A percentile compares a stretch with the other conserved stretches of the same genome.
Conservation (phyloP, 2,113 vertebrate species). For the Ptilorrhoa leucosticta region DNA sequence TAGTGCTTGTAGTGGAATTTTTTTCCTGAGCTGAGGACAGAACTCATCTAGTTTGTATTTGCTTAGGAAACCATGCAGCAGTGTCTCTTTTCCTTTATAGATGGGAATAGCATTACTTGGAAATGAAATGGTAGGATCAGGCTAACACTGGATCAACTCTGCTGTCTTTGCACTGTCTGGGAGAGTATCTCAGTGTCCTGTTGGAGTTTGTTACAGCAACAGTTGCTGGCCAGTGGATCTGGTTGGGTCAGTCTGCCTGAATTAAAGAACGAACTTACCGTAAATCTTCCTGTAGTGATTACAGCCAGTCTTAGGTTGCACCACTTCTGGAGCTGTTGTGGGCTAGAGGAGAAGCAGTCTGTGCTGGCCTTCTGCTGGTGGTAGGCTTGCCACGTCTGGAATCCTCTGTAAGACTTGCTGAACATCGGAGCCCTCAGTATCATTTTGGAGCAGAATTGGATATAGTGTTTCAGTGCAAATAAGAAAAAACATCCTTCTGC, state of each 20-base stretch:
- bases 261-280: neutral
- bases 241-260: neutral
- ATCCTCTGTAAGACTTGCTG: neutral
- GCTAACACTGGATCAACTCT: neutral
- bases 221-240: neutral
- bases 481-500: neutral
- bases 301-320: neutral
- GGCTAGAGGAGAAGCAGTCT: neutral
- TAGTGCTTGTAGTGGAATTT: neutral
- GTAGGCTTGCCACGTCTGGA: neutral
- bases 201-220: neutral
- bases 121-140: neutral
- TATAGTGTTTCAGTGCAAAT: neutral
- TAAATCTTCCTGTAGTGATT: neutral
- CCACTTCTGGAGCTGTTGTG: neutral
- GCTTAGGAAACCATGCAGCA: rapidly evolving
- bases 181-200: neutral
- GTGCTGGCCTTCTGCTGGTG: neutral
- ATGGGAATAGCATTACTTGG: neutral
- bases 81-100: neutral
- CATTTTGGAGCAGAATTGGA: neutral
- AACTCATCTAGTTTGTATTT: neutral
- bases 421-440: neutral
- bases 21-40: neutral
- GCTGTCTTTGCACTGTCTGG: neutral